Evolutionary conservation across 2,113 vertebrate genomes (phyloP), one percentile per base, ranked within the genome.

Genomic region (Carassius gibelio): DNA sequence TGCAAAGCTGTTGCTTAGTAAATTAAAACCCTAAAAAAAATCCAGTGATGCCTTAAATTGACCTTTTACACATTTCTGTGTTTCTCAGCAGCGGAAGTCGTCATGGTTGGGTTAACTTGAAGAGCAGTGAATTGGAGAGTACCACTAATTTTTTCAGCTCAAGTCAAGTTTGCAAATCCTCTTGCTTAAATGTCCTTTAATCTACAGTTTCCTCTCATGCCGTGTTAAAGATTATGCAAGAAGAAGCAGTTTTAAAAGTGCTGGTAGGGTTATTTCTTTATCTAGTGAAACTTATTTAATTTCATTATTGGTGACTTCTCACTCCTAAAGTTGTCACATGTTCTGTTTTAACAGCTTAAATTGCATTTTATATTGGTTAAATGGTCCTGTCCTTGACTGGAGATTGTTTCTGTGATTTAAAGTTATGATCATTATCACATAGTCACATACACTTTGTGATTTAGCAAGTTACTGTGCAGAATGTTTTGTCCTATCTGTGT

Each of bases 141-240:
- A 38, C 36, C 36, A 38, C 42, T 61, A 6, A 57, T 36, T 9
- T 36, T 30, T 59, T 21, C 4, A 75, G 23, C 8, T 30, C 45
- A 36, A 57, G 8, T 45, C 45, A 45, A 57, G 15, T 61, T 78
- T n/a, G 75, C 75, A 78, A 78, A 78, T 78, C 36, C 30, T 59
- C 30, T 38, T 78, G 26, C 48, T 21, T 59, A 36, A 38, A 19
- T 34, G 38, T 38, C 34, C 52, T n/a, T n/a, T 38, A 0, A 19
- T 36, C 26, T n/a, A 78, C 6, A 23, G 34, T 78, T 61, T 34
- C 8, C 14, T 21, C 3, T 1, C 5, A 78, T n/a, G 6, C 55
- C 42, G 36, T 0, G 11, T 42, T 61, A 1, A 11, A 48, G 36
- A 42, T 72, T 72, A 72, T 78, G 34, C 55, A 61, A 78, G 61